These are phyloP conservation scores for human (Homo sapiens) DNA, from an alignment of 2,113 vertebrate genomes.

Conservation along the genomic window GRCh38 chr9:137186001-137186500, in stretches of 20 bases:
- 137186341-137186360: constrained; percentile 90
- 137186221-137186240: constrained; percentile 95
- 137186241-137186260: constrained; percentile 95
- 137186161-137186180: not conserved
- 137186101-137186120: too few species aligned
- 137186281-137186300: constrained; percentile 93
- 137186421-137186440: not conserved
- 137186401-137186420: too few species aligned
- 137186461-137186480: not conserved
- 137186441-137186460: not conserved
- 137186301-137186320: constrained; percentile 94
- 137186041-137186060: not conserved
- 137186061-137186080: not conserved
- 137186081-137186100: not conserved
- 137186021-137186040: rapidly evolving
- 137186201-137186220: rapidly evolving
- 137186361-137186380: not conserved
- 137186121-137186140: not conserved
- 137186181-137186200: rapidly evolving
- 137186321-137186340: constrained; percentile 95
- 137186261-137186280: constrained; percentile 96
- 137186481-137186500: too few species aligned
- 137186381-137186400: rapidly evolving
- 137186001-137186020: not conserved
- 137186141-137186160: not conserved